Evolutionary conservation across 2,888 invertebrate species (phyloP), one percentile per base, ranked within the genome.

Genomic region (Trissonchulus sp.): DNA sequence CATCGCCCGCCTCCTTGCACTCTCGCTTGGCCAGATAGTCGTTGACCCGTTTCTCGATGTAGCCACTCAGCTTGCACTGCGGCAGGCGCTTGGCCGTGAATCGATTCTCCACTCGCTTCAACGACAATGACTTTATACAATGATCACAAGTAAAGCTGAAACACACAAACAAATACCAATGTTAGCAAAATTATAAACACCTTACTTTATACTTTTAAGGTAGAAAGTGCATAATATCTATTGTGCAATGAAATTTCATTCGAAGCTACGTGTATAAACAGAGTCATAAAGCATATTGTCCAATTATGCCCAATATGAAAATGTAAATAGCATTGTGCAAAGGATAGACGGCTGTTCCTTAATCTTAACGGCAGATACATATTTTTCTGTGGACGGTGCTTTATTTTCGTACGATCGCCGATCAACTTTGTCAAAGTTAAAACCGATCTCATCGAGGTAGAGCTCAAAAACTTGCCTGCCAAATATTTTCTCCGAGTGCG

Each of bases 21-120:
- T 86, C 85, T 86, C 97, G 97, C 87, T 96, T 96, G 88, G 94
- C 94, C 79, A 99, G 88, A 87, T 93, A 99, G 85, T 93, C 94
- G 87, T 99, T 99, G 0, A 99, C 96, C 79, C 98, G 90, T 71
- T 94, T 95, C 87, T 99, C 99, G 83, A 99, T 93, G 87, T 95
- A 98, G 79, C 92, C 91, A 83, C 97, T 96, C 81, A 99, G 89
- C 87, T 97, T 96, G 37, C 97, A 96, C 75, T 92, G 90, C 69
- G 94, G 94, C 84, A 99, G 88, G 82, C 87, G 90, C 88, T 95
- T 98, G 36, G 98, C 95, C 83, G 92, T 93, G 85, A 93, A 99
- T 86, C 94, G 95, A 87, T 99, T 99, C 76, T 98, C 98, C 89
- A 95, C 95, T 84, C 94, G 90, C 86, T 94, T 94, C 77, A 90